These are phyloP conservation scores for Tenualosa ilisha DNA, from an alignment of 2,797 vertebrate species.

Conservation along the genomic window DNA sequence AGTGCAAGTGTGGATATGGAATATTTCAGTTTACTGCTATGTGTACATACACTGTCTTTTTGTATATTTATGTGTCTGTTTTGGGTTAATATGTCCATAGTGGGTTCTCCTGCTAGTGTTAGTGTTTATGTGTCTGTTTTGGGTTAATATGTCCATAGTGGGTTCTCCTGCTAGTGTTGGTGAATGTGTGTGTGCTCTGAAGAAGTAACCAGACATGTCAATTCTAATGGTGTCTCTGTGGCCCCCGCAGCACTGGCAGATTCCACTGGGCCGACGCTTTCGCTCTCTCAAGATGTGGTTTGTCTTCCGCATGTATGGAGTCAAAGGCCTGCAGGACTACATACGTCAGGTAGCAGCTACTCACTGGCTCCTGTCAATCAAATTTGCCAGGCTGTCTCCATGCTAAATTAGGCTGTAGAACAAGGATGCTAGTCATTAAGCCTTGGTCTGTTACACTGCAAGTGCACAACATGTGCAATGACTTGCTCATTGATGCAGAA, in stretches of 20 bases:
- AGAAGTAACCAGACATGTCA: constrained; percentile 17
- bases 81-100: neutral
- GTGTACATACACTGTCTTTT: too few species aligned
- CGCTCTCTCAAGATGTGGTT: constrained; percentile 98
- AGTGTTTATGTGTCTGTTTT: neutral
- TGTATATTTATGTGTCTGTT: neutral
- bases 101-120: too few species aligned
- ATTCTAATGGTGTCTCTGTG: constrained; percentile 23
- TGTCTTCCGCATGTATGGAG: constrained; percentile 89
- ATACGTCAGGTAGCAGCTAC: constrained; percentile 87
- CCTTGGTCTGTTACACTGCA: neutral
- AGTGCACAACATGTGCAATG: neutral
- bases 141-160: neutral
- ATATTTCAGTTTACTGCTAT: too few species aligned
- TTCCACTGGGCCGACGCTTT: constrained; percentile 92
- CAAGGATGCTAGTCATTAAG: neutral
- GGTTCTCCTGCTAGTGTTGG: neutral
- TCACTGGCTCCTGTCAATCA: constrained; percentile 60
- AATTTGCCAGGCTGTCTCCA: constrained; percentile 46
- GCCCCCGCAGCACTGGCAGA: constrained; percentile 89
- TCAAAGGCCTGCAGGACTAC: constrained; percentile 85
- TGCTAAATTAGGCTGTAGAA: neutral
- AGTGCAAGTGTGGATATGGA: too few species aligned
- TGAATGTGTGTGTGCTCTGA: neutral
- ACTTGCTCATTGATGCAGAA: neutral